Percentiles rank a stretch among this genome's conserved stretches.
phyloP scores from a whole-genome alignment of 2,888 invertebrate species.

The Cephalotes varians region DNA sequence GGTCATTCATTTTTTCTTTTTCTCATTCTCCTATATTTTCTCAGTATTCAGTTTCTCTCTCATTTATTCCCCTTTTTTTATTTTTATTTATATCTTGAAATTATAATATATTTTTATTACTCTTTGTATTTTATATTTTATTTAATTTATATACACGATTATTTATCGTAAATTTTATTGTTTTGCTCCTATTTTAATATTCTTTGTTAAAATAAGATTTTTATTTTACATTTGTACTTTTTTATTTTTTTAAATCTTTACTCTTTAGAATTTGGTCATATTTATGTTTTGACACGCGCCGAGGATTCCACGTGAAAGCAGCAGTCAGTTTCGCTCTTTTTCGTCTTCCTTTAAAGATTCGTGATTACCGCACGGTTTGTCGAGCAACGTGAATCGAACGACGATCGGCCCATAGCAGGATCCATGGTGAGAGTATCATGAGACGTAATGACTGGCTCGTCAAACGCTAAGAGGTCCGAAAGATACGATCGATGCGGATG shows the following conservation, averaged over 20 bases:
- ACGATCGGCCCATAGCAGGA: constrained; percentile 67
- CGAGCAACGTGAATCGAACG: constrained; percentile 80
- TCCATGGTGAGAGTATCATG: constrained; percentile 82
- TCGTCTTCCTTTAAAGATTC: constrained; percentile 65
- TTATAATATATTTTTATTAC: neutral
- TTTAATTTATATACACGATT: neutral
- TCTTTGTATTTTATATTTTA: neutral
- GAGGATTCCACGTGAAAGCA: constrained; percentile 65
- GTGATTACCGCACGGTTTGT: constrained; percentile 82
- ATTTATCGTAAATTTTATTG: neutral
- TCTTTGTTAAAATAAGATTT: neutral
- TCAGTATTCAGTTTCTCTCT: neutral
- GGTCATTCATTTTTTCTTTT: neutral
- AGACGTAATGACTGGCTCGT: constrained; percentile 79
- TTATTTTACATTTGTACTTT: neutral
- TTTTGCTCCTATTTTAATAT: neutral
- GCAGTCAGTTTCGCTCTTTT: constrained; percentile 64
- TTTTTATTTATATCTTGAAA: neutral
- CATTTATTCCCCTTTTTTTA: neutral
- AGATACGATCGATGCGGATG: constrained; percentile 59
- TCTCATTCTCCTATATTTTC: neutral
- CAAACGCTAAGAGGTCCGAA: constrained; percentile 76
- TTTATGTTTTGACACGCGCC: constrained; percentile 85
- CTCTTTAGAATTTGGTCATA: constrained; percentile 67
- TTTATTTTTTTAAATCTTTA: constrained; percentile 8